Evolutionary conservation across 2,888 invertebrate species (phyloP).

Genomic region (Pammene aurita): DNA sequence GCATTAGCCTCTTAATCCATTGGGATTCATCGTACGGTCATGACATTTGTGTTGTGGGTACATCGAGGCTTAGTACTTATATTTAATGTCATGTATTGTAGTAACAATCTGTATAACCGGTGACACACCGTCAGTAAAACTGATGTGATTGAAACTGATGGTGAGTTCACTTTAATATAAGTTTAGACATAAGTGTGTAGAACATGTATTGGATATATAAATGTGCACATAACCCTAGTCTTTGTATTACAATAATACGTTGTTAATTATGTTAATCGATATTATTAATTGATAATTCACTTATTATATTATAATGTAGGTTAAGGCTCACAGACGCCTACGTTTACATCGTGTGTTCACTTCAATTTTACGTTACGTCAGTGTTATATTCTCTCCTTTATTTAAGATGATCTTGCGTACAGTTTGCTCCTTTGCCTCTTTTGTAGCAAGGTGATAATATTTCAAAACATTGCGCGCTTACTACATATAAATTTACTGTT

Average conservation of each 20-base stretch:
- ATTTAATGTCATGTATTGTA: slow-evolving; percentile 13
- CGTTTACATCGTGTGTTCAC: background rate
- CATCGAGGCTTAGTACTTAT: slow-evolving; percentile 16
- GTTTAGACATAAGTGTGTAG: slow-evolving; percentile 39
- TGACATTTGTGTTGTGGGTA: background rate
- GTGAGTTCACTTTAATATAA: background rate
- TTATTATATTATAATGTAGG: slow-evolving; percentile 21
- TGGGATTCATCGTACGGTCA: background rate
- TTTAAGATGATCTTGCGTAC: no score
- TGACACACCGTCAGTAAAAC: background rate
- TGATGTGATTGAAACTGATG: background rate
- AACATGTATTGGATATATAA: slow-evolving; percentile 35
- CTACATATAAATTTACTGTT: no score
- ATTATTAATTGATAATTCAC: slow-evolving; percentile 25
- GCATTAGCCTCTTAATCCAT: background rate
- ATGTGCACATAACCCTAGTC: slow-evolving; percentile 40
- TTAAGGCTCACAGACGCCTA: background rate
- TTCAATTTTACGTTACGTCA: background rate
- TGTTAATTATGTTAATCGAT: slow-evolving; percentile 33
- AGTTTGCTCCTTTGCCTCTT: no score
- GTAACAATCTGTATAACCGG: background rate
- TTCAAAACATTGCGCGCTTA: no score
- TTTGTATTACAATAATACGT: slow-evolving; percentile 37
- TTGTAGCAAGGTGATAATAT: no score
- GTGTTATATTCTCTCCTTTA: no score